Evolutionary conservation across 92 coral and sea anemone species (phyloP), one percentile per base, ranked within the genome.

Genomic region (Bergia puertoricense): DNA sequence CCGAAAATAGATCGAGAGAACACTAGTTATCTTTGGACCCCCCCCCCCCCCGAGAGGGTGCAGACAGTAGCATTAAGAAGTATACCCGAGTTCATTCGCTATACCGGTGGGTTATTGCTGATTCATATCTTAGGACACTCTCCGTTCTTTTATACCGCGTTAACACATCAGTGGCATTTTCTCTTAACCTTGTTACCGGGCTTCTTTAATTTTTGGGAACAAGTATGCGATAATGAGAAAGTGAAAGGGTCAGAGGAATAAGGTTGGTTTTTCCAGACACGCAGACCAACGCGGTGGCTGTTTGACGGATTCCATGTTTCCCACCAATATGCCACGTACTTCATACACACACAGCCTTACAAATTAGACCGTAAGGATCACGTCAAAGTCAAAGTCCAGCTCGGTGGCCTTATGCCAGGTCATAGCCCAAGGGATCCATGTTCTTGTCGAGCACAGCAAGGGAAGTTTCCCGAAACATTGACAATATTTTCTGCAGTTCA

Each of bases 371-470:
- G 30, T 18, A 62, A 62, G n/a, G 30, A 57, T 57, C 67, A 57
- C 14, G 14, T 2, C 20, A 14, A 4, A 1, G 67, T 18, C 69
- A 16, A n/a, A 62, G 81, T n/a, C 39, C 59, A 16, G 18, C 81
- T 3, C 46, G 8, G 46, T 38, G 39, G 30, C 3, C 2, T 83
- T 46, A 75, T 15, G 84, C 45, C 91, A 94, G 86, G 59, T 92
- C 96, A 81, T 95, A 96, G 59, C 99, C 98, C 36, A 96, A 89
- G 9, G 99, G 99, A 86, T 96, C 99, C 95, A 91, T 90, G 75
- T 93, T 92, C 48, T 88, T 90, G 45, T 93, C 98, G 85, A 96
- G 85, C 59, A 95, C 76, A 72, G 44, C 37, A 74, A 71, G 2
- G 16, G 99, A 96, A 2, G 96, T 89, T 62, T 93, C 94, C 38